Base-by-base conservation (phyloP, 2,113 vertebrate species). In the Hydrolagus affinis region DNA sequence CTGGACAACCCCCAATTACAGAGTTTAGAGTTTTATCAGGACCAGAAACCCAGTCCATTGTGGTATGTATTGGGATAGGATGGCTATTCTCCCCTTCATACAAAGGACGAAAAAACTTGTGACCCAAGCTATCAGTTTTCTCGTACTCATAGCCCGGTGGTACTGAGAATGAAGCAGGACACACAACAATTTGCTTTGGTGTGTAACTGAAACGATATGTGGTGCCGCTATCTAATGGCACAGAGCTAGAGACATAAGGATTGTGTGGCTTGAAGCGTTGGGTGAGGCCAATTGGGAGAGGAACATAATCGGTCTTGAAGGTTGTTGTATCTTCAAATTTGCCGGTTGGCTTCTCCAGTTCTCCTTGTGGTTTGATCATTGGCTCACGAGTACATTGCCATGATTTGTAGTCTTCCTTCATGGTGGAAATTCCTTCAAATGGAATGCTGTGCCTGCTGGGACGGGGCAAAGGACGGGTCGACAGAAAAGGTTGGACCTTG, bases 371-470 rank as follows among this genome's bases (percentile, higher is more conserved):
- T 57, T 30, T 70, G 21, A 87, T 17, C 0, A 88, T 85, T 30
- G 88, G 25, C 2, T 14, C 14, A 1, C 14, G 87, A 0, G 14
- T 69, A 0, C 25, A 80, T 0, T 86, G 12, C 92, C 92, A 93
- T 4, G 78, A 87, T 85, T 89, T 91, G 74, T 89, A 93, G 57
- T 92, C 90, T 0, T 93, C 90, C 25, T 88, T 93, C 89, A 88
- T 93, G 69, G 88, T 80, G 1, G 92, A 92, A 4, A 57, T 89
- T 23, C 59, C 17, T 10, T 89, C 80, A 4, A 94, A 90, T 11
- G 17, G 87, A 11, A 77, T 15, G 1, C 1, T 64, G 17, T 15
- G 75, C 83, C 85, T 85, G 7, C 71, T 75, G 21, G 85, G 0
- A 0, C 86, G 87, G 1, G 1, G 8, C 2, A 86, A 30, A 0